A percentile compares a stretch with the other conserved stretches of the same genome.
These are phyloP conservation scores for Sericinus montela DNA, from an alignment of 2,888 invertebrate species.

Conservation along the genomic window DNA sequence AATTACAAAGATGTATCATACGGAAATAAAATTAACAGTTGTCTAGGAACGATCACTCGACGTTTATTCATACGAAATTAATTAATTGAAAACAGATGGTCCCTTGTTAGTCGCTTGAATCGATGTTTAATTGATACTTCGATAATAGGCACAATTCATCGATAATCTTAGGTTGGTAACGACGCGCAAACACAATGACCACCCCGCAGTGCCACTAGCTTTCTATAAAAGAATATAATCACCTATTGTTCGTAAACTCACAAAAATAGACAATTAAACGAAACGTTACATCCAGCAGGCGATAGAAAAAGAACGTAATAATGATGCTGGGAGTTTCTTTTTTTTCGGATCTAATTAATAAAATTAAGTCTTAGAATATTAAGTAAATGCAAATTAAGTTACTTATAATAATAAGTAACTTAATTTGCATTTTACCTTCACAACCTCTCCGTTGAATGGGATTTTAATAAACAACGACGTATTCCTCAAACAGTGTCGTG, in stretches of 20 bases:
- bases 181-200: constrained; percentile 65
- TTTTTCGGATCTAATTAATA: constrained; percentile 14
- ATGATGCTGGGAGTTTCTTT: background rate
- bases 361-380: constrained; percentile 6
- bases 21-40: constrained; percentile 38
- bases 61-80: constrained; percentile 49
- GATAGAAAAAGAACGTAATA: background rate
- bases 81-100: constrained; percentile 76
- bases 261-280: constrained; percentile 60
- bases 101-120: constrained; percentile 66
- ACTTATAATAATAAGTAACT: background rate
- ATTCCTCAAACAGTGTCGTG: background rate
- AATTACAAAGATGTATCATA: constrained; percentile 23
- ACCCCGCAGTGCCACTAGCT: constrained; percentile 61
- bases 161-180: constrained; percentile 40
- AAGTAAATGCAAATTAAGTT: too few relatives aligned
- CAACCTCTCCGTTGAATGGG: constrained; percentile 1
- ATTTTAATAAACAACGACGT: background rate
- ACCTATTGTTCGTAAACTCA: constrained; percentile 68
- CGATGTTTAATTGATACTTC: constrained; percentile 69
- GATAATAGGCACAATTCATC: constrained; percentile 43
- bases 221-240: constrained; percentile 68
- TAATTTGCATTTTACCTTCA: constrained; percentile 12
- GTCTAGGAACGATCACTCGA: constrained; percentile 37
- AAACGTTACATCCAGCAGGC: constrained; percentile 4